Evolutionary conservation across 2,888 invertebrate genomes (phyloP), one percentile per base, ranked within the genome.

Genomic region (Phengaris arion): DNA sequence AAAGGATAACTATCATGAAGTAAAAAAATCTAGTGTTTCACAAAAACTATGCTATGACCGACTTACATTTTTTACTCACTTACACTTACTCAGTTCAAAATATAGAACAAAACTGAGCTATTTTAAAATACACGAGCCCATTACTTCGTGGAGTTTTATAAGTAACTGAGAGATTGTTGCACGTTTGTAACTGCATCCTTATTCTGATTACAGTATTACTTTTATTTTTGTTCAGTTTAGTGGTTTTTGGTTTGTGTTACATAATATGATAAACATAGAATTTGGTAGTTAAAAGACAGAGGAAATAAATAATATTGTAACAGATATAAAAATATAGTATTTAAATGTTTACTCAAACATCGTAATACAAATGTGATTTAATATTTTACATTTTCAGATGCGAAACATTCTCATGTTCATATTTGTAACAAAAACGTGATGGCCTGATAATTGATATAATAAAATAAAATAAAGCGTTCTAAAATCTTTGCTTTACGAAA

Each of bases 111-210:
- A 64, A 68, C 52, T 74, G 68, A 52, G 48, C 22, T 59, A 74
- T 59, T 45, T 74, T 74, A 64, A 35, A 64, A 64, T 15, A 64
- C 12, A 12, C 64, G 64, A 64, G 64, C 35, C 59, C 59, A 64
- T 64, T 64, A 64, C 64, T 64, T 64, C 69, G 12, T 35, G 54
- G 52, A 8, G 13, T 72, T 72, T 54, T 72, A 52, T 52, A 22
- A 52, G 72, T 72, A 52, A 72, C 72, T 72, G 72, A 72, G 52
- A 72, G 48, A 51, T 51, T 70, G 72, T 64, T 64, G 64, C 35
- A 64, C 35, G 64, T 22, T 35, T 72, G 72, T 72, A 54, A 22
- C 22, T 22, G 54, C 35, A 72, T 52, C 52, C 72, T 52, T 72
- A 72, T 72, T 72, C 72, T 72, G 72, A 13, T 35, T 54, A 35